phyloP scores from a whole-genome alignment of 2,113 vertebrate genomes.

The Actinemys pallida region DNA sequence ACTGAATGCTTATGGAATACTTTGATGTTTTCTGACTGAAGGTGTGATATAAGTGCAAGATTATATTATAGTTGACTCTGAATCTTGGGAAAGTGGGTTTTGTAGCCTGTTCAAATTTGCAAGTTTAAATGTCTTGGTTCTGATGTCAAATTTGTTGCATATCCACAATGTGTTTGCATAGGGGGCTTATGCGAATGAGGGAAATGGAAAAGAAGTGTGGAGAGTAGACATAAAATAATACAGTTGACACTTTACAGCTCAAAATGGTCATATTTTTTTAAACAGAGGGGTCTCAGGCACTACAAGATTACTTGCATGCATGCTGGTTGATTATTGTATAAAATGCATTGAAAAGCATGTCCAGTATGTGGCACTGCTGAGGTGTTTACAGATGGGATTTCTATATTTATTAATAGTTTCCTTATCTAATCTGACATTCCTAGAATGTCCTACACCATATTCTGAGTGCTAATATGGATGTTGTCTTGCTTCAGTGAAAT shows the following conservation, averaged over 20 bases:
- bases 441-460: background rate
- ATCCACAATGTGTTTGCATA: background rate
- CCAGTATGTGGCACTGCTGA: background rate
- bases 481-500: background rate
- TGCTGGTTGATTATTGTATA: background rate
- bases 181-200: background rate
- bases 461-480: background rate
- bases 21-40: background rate
- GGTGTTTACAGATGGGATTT: background rate
- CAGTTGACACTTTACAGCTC: background rate
- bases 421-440: background rate
- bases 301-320: background rate
- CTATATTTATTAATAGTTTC: background rate
- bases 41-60: background rate
- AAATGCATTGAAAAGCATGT: background rate
- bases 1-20: background rate
- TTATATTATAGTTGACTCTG: background rate
- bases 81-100: background rate
- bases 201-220: background rate
- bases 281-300: background rate
- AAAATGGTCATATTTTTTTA: background rate
- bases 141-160: background rate
- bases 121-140: background rate
- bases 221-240: background rate
- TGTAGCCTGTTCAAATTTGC: background rate